These are phyloP conservation scores for Parazoanthus darwini DNA, from an alignment of 92 coral and sea anemone species.

Conservation along the genomic window DNA sequence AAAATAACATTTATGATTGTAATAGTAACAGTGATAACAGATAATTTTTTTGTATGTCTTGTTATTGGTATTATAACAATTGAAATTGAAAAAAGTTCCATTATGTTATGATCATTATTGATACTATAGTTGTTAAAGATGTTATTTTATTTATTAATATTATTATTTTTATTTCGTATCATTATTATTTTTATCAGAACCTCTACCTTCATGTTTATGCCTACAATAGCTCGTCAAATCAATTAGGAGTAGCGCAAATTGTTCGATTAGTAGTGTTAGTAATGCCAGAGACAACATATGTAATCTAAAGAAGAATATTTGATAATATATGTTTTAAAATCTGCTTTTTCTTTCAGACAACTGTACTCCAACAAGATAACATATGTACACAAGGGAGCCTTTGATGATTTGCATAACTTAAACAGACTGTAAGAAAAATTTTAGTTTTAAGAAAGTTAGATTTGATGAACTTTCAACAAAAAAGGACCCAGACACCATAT, in stretches of 20 bases:
- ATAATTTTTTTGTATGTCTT: too few species aligned
- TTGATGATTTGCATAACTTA: constrained; percentile 11
- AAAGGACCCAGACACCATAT: not conserved
- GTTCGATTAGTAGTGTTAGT: not conserved
- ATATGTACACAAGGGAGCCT: constrained; percentile 42
- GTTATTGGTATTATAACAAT: not conserved
- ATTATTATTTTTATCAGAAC: not conserved
- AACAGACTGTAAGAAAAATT: constrained; percentile 28
- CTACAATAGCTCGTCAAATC: too few species aligned
- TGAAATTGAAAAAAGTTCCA: not conserved
- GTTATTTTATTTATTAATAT: not conserved
- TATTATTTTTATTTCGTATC: not conserved
- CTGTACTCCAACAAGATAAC: constrained; percentile 24
- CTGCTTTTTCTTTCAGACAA: not conserved
- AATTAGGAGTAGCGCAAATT: too few species aligned
- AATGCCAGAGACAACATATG: too few species aligned
- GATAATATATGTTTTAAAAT: not conserved
- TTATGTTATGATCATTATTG: not conserved
- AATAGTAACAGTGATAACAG: not conserved
- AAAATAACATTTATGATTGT: too few species aligned
- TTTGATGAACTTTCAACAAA: too few species aligned
- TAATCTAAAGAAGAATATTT: not conserved
- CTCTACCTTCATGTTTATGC: too few species aligned
- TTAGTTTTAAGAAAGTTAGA: too few species aligned
- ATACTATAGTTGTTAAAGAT: not conserved